These are phyloP conservation scores for Phalacrocorax carbo DNA, from an alignment of 2,113 vertebrate genomes.

Conservation along the genomic window DNA sequence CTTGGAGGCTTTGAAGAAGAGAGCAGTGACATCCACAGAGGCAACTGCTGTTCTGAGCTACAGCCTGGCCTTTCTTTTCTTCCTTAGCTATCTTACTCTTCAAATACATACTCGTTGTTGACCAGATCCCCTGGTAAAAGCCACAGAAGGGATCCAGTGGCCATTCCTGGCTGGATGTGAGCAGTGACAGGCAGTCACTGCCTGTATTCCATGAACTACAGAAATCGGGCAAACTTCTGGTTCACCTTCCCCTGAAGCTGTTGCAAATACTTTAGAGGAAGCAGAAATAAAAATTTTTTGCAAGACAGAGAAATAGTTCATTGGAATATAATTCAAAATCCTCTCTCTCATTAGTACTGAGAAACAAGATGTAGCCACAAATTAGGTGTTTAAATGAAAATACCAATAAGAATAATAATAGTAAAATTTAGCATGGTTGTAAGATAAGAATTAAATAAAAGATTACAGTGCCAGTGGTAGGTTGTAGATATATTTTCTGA, in stretches of 20 bases:
- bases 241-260: not conserved
- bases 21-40: not conserved
- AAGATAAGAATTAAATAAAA: not conserved
- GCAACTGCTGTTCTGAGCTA: not conserved
- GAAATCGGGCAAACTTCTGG: not conserved
- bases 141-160: not conserved
- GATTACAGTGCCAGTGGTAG: not conserved
- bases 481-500: not conserved
- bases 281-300: not conserved
- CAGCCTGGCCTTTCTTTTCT: not conserved
- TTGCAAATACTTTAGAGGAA: not conserved
- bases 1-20: not conserved
- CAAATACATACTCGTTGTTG: not conserved
- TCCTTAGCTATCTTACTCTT: not conserved
- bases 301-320: not conserved
- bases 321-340: not conserved
- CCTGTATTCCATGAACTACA: not conserved
- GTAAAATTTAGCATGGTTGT: constrained; percentile 21
- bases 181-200: not conserved
- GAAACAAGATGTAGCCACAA: not conserved
- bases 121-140: not conserved
- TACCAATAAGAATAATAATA: constrained; percentile 43
- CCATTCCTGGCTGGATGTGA: not conserved
- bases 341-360: constrained; percentile 5
- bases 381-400: constrained; percentile 49